phyloP scores from a whole-genome alignment of 92 coral and sea anemone genomes.

The Epizoanthus ramosus region DNA sequence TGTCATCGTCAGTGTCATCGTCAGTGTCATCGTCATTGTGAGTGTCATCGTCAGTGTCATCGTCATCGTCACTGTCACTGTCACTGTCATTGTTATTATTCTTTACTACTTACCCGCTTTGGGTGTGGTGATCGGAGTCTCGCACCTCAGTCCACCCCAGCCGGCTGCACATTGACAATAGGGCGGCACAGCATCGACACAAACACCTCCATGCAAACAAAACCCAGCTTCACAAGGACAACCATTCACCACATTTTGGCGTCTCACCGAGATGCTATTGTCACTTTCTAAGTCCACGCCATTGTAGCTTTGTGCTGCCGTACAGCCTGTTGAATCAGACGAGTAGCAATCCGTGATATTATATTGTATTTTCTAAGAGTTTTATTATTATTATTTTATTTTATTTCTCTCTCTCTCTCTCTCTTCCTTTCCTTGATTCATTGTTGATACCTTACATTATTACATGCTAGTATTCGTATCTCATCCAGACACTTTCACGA shows the following conservation, averaged over 20 bases:
- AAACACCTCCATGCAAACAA: slow-evolving; percentile 78
- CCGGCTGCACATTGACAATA: slow-evolving; percentile 83
- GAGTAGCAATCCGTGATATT: background rate
- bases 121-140: slow-evolving; percentile 44
- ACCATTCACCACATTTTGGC: slow-evolving; percentile 71
- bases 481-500: too few relatives aligned
- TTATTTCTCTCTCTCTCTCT: too few relatives aligned
- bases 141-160: slow-evolving; percentile 69
- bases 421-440: too few relatives aligned
- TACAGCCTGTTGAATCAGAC: slow-evolving; percentile 69
- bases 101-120: slow-evolving; percentile 70
- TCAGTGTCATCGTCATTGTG: too few relatives aligned
- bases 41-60: too few relatives aligned
- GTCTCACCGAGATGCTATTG: slow-evolving; percentile 58
- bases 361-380: too few relatives aligned
- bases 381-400: too few relatives aligned
- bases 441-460: too few relatives aligned
- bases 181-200: slow-evolving; percentile 72
- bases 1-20: too few relatives aligned
- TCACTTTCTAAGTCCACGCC: slow-evolving; percentile 79
- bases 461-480: too few relatives aligned
- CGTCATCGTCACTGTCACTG: too few relatives aligned
- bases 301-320: slow-evolving; percentile 76
- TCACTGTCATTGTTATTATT: too few relatives aligned
- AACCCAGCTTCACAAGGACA: slow-evolving; percentile 78